A percentile compares a stretch with the other conserved stretches of the same genome.
phyloP scores from a whole-genome alignment of 1,140 invertebrate species.

The Drosophila athabasca region DNA sequence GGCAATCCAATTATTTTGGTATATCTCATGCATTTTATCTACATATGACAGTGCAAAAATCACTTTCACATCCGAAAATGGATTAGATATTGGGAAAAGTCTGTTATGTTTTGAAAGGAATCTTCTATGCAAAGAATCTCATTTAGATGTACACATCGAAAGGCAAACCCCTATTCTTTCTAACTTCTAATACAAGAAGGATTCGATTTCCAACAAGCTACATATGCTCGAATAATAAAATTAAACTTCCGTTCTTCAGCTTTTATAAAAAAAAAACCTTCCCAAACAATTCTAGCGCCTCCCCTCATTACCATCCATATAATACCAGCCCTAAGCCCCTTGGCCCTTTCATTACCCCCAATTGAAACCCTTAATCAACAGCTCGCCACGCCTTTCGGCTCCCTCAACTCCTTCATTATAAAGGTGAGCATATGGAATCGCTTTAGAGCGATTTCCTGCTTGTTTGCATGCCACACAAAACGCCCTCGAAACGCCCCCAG shows the following conservation, averaged over 20 bases:
- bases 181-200: too few relatives aligned
- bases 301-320: neutral
- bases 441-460: constrained; percentile 6
- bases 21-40: constrained; percentile 37
- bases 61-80: neutral
- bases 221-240: too few relatives aligned
- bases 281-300: too few relatives aligned
- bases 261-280: too few relatives aligned
- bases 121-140: too few relatives aligned
- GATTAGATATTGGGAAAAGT: neutral
- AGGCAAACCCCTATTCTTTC: too few relatives aligned
- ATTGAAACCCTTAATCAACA: constrained; percentile 14
- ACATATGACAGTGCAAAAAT: constrained; percentile 1
- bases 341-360: neutral
- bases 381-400: neutral
- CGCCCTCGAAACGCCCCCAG: constrained; percentile 53
- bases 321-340: neutral
- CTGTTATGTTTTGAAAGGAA: neutral
- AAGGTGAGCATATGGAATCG: too few relatives aligned
- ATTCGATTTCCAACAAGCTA: too few relatives aligned
- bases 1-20: constrained; percentile 39
- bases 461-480: constrained; percentile 41
- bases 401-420: too few relatives aligned
- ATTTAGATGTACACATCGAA: too few relatives aligned
- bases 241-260: too few relatives aligned